A percentile compares a stretch with the other conserved stretches of the same genome.
Evolutionary conservation across 2,888 invertebrate genomes (phyloP).

Genomic region (Polyploca ridens): DNA sequence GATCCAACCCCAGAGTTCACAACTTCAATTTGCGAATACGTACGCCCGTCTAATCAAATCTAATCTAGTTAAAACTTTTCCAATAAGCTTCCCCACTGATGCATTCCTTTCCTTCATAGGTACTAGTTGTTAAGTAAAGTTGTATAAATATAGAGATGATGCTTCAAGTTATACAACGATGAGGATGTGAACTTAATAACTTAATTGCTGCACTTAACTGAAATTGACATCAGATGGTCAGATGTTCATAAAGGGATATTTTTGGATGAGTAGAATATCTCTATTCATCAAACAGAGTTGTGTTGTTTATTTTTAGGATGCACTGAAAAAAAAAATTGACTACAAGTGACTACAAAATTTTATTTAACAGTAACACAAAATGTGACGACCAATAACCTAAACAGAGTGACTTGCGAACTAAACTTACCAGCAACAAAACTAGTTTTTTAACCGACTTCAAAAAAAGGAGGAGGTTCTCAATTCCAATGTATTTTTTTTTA

Average conservation of each 20-base stretch:
- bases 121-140: not conserved
- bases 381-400: too few relatives aligned
- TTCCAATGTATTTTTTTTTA: too few relatives aligned
- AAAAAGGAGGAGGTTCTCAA: too few relatives aligned
- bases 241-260: not conserved
- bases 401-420: too few relatives aligned
- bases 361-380: too few relatives aligned
- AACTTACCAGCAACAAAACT: too few relatives aligned
- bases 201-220: not conserved
- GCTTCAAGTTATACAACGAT: not conserved
- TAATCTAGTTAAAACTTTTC: constrained; percentile 82
- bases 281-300: too few relatives aligned
- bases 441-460: too few relatives aligned
- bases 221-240: not conserved
- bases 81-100: constrained; percentile 74
- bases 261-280: not conserved
- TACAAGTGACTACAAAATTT: too few relatives aligned
- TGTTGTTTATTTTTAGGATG: too few relatives aligned
- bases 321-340: too few relatives aligned
- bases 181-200: not conserved
- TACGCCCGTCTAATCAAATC: constrained; percentile 67
- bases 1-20: constrained; percentile 34
- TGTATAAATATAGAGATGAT: not conserved
- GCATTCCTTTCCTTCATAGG: constrained; percentile 51
- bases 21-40: constrained; percentile 31